These are phyloP conservation scores for Romanogobio albipinnatus DNA, from an alignment of 2,113 vertebrate genomes.

Conservation along the genomic window DNA sequence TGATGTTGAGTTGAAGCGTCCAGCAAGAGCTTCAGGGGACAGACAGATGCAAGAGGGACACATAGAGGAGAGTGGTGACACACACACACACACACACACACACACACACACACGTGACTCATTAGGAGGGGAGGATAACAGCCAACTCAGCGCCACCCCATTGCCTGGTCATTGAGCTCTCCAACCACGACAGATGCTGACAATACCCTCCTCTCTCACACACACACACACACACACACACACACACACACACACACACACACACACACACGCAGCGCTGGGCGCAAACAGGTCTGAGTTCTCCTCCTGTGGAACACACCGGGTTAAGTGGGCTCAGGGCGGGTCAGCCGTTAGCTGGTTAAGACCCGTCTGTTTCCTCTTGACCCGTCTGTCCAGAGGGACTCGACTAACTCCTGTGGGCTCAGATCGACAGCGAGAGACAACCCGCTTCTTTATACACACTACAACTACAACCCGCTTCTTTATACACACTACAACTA, in stretches of 20 bases:
- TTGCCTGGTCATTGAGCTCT: conserved; percentile 98
- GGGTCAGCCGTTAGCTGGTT: conserved; percentile 33
- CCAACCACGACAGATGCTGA: conserved; percentile 99
- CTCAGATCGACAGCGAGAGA: neutral
- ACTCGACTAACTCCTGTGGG: neutral
- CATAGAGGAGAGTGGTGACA: conserved; percentile 79
- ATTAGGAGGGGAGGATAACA: conserved; percentile 99
- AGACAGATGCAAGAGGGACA: conserved; percentile 97
- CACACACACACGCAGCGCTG: conserved; percentile 64
- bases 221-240: conserved; percentile 68
- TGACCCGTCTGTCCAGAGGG: conserved; percentile 28
- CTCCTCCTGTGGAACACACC: conserved; percentile 40
- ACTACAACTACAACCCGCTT: too few relatives aligned
- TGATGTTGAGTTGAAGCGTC: conserved; percentile 76
- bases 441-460: too few relatives aligned
- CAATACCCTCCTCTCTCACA: conserved; percentile 77
- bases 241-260: conserved; percentile 68
- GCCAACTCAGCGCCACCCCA: conserved; percentile 99
- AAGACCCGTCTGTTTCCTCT: conserved; percentile 10
- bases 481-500: too few relatives aligned
- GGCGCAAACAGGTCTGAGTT: conserved; percentile 26
- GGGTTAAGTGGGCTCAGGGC: conserved; percentile 39
- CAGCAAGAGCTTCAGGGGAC: conserved; percentile 90
- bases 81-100: conserved; percentile 86
- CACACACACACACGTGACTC: conserved; percentile 76